Evolutionary conservation across 1,140 invertebrate species (phyloP).

Genomic region (Chrysomallon squamiferum): DNA sequence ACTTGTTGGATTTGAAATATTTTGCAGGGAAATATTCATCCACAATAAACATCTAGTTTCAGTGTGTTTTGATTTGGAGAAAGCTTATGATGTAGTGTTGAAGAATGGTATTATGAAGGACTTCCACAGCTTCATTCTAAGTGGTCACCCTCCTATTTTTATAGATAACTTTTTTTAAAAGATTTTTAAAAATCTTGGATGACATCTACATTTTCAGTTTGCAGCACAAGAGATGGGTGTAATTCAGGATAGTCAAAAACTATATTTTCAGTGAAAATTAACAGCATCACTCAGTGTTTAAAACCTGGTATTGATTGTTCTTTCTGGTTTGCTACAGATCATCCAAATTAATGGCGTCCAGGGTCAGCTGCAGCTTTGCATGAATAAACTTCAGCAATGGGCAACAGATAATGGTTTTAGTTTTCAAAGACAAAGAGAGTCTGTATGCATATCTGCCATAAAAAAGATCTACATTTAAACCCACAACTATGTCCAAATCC

Average conservation of each 20-base stretch:
- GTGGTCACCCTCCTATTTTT: conserved; percentile 7
- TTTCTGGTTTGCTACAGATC: background rate
- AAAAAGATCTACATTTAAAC: background rate
- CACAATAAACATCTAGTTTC: conserved; percentile 8
- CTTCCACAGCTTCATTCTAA: conserved; percentile 7
- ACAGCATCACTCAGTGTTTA: background rate
- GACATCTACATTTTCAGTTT: background rate
- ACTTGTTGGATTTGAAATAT: conserved; percentile 10
- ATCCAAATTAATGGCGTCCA: background rate
- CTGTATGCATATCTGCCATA: conserved; percentile 6
- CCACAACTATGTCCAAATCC: background rate
- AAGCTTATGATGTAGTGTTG: too few species aligned
- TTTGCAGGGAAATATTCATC: conserved; percentile 5
- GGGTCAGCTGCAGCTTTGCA: conserved; percentile 7
- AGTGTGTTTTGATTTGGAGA: conserved; percentile 15
- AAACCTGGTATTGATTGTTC: background rate
- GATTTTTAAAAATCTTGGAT: conserved; percentile 5
- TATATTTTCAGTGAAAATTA: conserved; percentile 11
- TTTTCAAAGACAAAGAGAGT: conserved; percentile 6
- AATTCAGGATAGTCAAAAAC: conserved; percentile 11
- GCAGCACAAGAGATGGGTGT: conserved; percentile 13
- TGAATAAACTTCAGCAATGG: conserved; percentile 8
- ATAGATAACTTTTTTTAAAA: conserved; percentile 7
- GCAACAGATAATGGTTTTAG: conserved; percentile 6
- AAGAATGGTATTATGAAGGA: conserved; percentile 12